Base-by-base conservation (phyloP, 1,140 invertebrate genomes). In the Eupristina koningsbergeri region DNA sequence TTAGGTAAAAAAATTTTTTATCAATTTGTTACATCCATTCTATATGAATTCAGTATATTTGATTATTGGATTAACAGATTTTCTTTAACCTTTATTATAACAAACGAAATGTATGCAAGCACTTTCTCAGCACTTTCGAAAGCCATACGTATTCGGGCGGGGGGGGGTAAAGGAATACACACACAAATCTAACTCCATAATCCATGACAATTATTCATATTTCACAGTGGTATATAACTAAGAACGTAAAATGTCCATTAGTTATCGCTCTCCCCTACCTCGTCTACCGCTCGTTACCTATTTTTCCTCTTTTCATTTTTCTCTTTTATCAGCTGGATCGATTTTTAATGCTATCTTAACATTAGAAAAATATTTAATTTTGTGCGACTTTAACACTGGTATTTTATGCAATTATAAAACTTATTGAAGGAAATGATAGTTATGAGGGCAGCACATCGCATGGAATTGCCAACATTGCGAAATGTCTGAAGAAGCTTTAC, bases 231-330 rank as follows among this genome's bases (percentile, higher is more conserved):
- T 87, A 87, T 90, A 88, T 90, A 90, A 90, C 89, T 89, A 89
- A 91, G 88, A 89, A 86, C 89, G 87, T 90, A 90, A 90, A 91
- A 89, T 85, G 87, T 90, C 89, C 88, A 91, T 91, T 90, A 90
- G 89, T 90, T 90, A 88, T 78, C 87, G 86, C 88, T 88, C 86
- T 86, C 85, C 74, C 34, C 76, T 87, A 77, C 76, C 80, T 73
- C 77, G 26, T n/a, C 63, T 78, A 74, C 13, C 22, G 53, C 26
- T 58, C 53, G 53, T 58, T 58, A 9, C 19, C 19, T 58, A 5
- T 50, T 45, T 71, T 29, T 19, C 5, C 69, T 34, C 61, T 84
- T 71, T 78, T 9, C 22, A 29, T 31, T 50, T 79, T 36, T 63
- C n/a, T 63, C 67, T 41, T 67, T 41, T 41, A 45, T 3, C 6